Evolutionary conservation across 64 coral and sea anemone species (phyloP), one percentile per base, ranked within the genome.

Genomic region (Pocillopora damicornis): DNA sequence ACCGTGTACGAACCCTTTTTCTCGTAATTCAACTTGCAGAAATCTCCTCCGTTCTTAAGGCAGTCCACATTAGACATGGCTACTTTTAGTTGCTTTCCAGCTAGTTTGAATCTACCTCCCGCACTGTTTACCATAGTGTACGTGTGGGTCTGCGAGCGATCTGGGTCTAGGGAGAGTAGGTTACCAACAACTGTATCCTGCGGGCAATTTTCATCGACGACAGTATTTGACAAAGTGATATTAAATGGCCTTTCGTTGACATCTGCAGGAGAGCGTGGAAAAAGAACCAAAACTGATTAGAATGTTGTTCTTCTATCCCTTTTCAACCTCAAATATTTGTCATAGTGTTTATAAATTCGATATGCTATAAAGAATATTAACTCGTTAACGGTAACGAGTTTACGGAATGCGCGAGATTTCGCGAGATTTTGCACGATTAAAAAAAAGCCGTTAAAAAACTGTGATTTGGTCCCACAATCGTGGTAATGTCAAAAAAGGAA

Each of bases 1-100:
- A 98, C 81, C 76, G 76, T 42, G 75, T 98, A 77, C 10, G 79
- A 45, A 18, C 56, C 60, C 35, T 88, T 56, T 58, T 62, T 86
- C 86, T 98, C 95, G 59, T 91, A 98, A 76, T 98, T 98, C 67
- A 98, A 58, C 38, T 89, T 88, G 60, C 95, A 98, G 64, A 90
- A 90, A 59, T 61, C 72, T 84, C 87, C 86, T 37, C 90, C 60
- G 61, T 81, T 83, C 58, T 88, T 69, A 13, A 81, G 76, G 73
- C 81, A 82, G 69, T 89, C 59, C 79, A 45, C 37, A 63, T 92
- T 89, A 22, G 80, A 68, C 35, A 95, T 42, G 51, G 88, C 79
- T 74, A 90, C 78, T 80, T 74, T 90, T 1, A 90, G 72, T 79
- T 76, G 58, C 38, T 83, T 90, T n/a, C 83, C 34, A 80, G 85